Percentiles rank a stretch among this genome's conserved stretches.
phyloP scores from a whole-genome alignment of 1,140 invertebrate species.

The Caenorhabditis briggsae region DNA sequence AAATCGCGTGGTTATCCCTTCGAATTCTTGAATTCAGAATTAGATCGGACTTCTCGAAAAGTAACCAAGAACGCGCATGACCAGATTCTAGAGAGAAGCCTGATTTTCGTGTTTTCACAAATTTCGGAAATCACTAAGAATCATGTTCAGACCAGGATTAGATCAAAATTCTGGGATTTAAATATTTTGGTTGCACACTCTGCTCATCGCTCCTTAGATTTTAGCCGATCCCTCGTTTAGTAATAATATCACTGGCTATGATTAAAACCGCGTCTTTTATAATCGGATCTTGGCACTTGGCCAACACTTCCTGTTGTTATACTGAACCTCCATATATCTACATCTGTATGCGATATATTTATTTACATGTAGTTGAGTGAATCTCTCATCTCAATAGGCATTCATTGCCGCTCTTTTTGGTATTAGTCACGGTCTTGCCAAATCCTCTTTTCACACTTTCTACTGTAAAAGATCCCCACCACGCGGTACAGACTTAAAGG shows the following conservation, averaged over 20 bases:
- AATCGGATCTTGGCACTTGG: conserved; percentile 41
- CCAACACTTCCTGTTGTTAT: conserved; percentile 49
- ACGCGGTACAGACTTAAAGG: not conserved
- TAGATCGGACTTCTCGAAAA: not conserved
- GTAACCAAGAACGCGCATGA: not conserved
- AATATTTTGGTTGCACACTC: not conserved
- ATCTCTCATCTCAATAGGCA: too few species aligned
- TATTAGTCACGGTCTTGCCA: conserved; percentile 39
- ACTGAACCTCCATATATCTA: conserved; percentile 1
- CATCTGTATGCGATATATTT: not conserved
- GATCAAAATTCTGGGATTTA: not conserved
- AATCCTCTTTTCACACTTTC: conserved; percentile 45
- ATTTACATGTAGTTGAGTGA: conserved; percentile 34
- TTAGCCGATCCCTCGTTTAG: not conserved
- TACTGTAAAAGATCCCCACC: conserved; percentile 37
- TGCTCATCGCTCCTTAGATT: not conserved
- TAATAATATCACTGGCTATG: not conserved
- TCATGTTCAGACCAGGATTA: not conserved
- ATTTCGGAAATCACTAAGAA: conserved; percentile 11
- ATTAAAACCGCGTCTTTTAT: not conserved
- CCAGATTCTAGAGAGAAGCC: not conserved
- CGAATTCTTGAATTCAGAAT: not conserved
- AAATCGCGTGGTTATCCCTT: not conserved
- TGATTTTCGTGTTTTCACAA: not conserved
- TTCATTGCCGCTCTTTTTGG: not conserved